Base-by-base conservation (phyloP, 2,888 invertebrate species). In the Uropetala carovei region DNA sequence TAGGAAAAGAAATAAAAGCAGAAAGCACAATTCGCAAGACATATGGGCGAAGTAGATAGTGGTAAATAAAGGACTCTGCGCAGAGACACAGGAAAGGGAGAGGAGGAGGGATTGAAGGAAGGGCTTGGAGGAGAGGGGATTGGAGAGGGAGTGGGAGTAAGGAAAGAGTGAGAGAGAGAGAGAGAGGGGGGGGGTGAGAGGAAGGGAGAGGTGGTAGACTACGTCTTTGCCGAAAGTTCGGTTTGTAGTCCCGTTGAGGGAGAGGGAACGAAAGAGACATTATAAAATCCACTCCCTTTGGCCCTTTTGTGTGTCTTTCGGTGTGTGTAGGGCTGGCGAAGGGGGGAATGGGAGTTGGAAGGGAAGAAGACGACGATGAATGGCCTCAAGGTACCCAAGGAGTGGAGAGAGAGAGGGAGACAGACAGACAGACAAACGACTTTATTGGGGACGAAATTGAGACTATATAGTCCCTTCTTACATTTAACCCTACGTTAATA, bases 241-340 rank as follows among this genome's bases (percentile, higher is more conserved):
- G 75, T 5, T 27, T 27, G 22, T 27, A 75, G 75, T 75, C 27
- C 10, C 89, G 27, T 16, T 27, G 86, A 59, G 86, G 59, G 14
- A 7, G 86, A 30, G 59, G 59, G 14, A 7, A 56, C 7, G 83
- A 30, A 83, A 57, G 59, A 64, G 89, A n/a, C 10, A 68, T 89
- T 89, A 43, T 64, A 68, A 89, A 89, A 89, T 89, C 64, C 43
- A 57, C 83, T 83, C 43, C 83, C 83, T n/a, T 57, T 5, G 56
- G 56, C 83, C 18, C 57, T n/a, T 85, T 22, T 75, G 75, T 60
- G 64, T 60, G 68, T 68, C 89, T 89, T 89, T 89, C 64, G n/a
- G 30, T n/a, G 43, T 16, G 14, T 4, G 83, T 43, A 64, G 64
- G 64, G n/a, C 16, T 8, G 83, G 57, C n/a, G 10, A 56, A n/a